phyloP scores from a whole-genome alignment of 2,888 invertebrate genomes.

The Schizotus pectinicornis region DNA sequence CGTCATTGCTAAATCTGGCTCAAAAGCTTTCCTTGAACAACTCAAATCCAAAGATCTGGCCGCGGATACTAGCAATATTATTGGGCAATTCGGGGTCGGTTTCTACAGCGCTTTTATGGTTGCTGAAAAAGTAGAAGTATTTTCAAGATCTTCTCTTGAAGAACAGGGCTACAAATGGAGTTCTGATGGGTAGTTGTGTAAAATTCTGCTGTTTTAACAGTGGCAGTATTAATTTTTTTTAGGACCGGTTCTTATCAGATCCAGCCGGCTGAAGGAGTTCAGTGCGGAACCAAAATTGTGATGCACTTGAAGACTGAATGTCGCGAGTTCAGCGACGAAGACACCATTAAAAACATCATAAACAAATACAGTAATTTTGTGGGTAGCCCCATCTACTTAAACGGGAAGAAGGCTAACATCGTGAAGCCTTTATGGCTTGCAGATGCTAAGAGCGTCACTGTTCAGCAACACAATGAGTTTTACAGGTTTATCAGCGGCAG shows the following conservation, averaged over 20 bases:
- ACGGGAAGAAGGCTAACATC: constrained; percentile 87
- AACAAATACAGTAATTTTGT: constrained; percentile 98
- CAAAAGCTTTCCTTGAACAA: constrained; percentile 90
- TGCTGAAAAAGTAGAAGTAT: constrained; percentile 93
- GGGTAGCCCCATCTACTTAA: constrained; percentile 89
- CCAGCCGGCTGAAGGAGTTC: constrained; percentile 81
- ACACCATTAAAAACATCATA: constrained; percentile 81
- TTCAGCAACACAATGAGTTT: constrained; percentile 90
- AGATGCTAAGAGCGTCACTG: constrained; percentile 86
- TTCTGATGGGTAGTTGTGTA: constrained; percentile 75
- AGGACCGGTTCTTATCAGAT: constrained; percentile 90
- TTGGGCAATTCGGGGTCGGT: constrained; percentile 98
- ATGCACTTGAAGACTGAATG: constrained; percentile 87
- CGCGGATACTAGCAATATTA: constrained; percentile 75
- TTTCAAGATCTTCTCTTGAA: constrained; percentile 73
- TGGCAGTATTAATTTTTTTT: constrained; percentile 35
- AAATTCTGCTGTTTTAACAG: neutral
- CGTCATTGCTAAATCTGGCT: constrained; percentile 95
- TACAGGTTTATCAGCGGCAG: constrained; percentile 88
- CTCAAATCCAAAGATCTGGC: constrained; percentile 70
- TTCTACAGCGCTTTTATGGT: constrained; percentile 99
- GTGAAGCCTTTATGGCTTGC: constrained; percentile 92
- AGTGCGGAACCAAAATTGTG: constrained; percentile 91
- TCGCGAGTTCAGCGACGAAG: constrained; percentile 88
- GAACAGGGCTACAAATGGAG: constrained; percentile 84